phyloP scores from a whole-genome alignment of 2,797 vertebrate genomes.

The Cryptoprocta ferox region DNA sequence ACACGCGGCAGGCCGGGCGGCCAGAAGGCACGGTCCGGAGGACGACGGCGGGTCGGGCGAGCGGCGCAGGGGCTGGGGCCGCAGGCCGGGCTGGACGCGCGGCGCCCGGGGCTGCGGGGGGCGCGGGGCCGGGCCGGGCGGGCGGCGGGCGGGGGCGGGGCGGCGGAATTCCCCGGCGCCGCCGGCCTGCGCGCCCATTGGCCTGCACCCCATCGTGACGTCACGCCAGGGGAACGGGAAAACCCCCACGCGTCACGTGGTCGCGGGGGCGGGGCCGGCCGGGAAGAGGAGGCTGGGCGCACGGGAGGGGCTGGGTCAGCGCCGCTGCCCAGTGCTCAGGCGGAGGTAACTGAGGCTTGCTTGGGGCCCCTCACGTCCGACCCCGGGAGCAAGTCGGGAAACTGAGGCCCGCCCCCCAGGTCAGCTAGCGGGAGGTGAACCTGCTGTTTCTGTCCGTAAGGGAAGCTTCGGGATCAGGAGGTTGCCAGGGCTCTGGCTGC shows the following conservation, averaged over 20 bases:
- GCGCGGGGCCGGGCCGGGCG: conserved; percentile 64
- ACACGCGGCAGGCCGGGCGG: conserved; percentile 47
- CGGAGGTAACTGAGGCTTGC: background rate
- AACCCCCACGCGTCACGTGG: conserved; percentile 81
- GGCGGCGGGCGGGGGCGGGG: conserved; percentile 77
- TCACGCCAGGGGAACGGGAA: conserved; percentile 76
- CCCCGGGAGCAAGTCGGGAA: background rate
- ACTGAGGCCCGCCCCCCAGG: background rate
- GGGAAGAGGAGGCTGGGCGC: conserved; percentile 60
- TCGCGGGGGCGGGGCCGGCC: conserved; percentile 59
- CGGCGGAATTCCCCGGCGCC: conserved; percentile 84
- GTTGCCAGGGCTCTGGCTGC: background rate
- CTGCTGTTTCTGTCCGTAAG: background rate
- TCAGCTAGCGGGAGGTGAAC: background rate
- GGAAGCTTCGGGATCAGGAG: background rate
- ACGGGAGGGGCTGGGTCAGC: background rate
- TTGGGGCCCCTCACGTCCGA: background rate
- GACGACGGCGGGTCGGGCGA: conserved; percentile 26
- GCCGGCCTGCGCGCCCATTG: conserved; percentile 68
- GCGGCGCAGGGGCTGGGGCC: conserved; percentile 49
- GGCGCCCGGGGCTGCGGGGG: conserved; percentile 69
- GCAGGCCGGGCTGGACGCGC: conserved; percentile 53
- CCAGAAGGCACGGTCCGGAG: background rate
- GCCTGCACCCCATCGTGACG: conserved; percentile 54
- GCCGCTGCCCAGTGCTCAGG: background rate